Evolutionary conservation across 2,888 invertebrate species (phyloP), one percentile per base, ranked within the genome.

Genomic region (Timandra comae): DNA sequence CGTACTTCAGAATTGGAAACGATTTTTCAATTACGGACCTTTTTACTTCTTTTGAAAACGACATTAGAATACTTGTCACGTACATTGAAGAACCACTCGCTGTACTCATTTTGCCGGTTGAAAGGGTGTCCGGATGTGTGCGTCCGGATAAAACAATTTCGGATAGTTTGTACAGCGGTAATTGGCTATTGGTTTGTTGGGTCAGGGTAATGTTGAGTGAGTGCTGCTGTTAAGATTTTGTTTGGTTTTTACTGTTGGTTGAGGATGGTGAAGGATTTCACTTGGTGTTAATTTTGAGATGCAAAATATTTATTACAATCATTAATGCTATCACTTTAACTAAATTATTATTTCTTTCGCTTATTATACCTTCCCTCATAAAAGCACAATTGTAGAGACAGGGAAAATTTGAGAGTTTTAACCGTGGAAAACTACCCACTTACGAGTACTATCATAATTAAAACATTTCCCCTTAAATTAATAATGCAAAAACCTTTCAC

Each of bases 1-100:
- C 38, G 39, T 37, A 28, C 32, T 34, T 37, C 32, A 30, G 27
- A 33, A 28, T 43, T 12, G 35, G 40, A 43, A 46, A 29, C 44
- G 46, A 43, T 52, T 49, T 52, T 52, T 44, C 49, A 52, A 47
- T 49, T 47, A 49, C 43, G 20, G 22, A 19, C 40, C 45, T 46
- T 40, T 47, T 46, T 35, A 44, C 26, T 39, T 44, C 36, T 28
- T 41, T 41, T 32, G 34, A 38, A 32, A 28, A 30, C 9, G 19
- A 29, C 11, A 39, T 41, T 41, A 37, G 35, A 35, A 35, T 32
- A 29, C 41, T 8, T 10, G 21, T 30, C 44, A 44, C 41, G 51
- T 51, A 21, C 34, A 28, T 30, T 38, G 29, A 35, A 35, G 43
- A 32, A 32, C 33, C 39, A 28, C 50, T 43, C 42, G 38, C 30